Evolutionary conservation across 2,888 invertebrate species (phyloP), one percentile per base, ranked within the genome.

Genomic region (Drosophila putrida): DNA sequence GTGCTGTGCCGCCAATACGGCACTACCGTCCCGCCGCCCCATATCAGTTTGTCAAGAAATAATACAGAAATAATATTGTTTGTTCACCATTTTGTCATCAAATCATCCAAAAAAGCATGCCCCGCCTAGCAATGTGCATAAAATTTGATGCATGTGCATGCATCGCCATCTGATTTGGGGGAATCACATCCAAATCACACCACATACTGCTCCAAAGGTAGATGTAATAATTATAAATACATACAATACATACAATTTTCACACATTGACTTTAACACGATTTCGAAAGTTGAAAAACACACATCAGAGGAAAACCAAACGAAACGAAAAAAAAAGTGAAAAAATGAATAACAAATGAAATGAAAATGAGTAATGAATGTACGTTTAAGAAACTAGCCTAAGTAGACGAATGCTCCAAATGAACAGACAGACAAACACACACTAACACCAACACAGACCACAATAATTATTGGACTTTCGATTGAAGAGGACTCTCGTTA

Each of bases 31-130:
- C 89, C 78, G 78, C 85, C 68, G 83, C 90, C 67, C 81, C 92
- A 49, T 92, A 91, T 85, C 90, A 90, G 65, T 91, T 90, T 80
- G 86, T 91, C 47, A 91, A 91, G 74, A 91, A 91, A 90, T 90
- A 90, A 91, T 90, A 86, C 64, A 89, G 78, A 89, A 73, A 77
- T 66, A 63, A 67, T 82, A 78, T 76, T 88, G 75, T 81, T 89
- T 88, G 76, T 83, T 87, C 73, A 87, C 75, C 86, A 62, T 80
- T 49, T 59, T 78, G 54, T 75, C 73, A 64, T 61, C 31, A 13
- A 54, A 36, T 66, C 70, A 78, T 62, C 46, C 55, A 71, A 57
- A 71, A 57, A 53, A 68, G 80, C 72, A 78, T 79, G 77, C 64
- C 61, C 57, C 80, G 77, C 80, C 80, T 79, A 77, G 66, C 63